Evolutionary conservation across 2,113 vertebrate genomes (phyloP), one percentile per base, ranked within the genome.

Genomic region (Takifugu bimaculatus): DNA sequence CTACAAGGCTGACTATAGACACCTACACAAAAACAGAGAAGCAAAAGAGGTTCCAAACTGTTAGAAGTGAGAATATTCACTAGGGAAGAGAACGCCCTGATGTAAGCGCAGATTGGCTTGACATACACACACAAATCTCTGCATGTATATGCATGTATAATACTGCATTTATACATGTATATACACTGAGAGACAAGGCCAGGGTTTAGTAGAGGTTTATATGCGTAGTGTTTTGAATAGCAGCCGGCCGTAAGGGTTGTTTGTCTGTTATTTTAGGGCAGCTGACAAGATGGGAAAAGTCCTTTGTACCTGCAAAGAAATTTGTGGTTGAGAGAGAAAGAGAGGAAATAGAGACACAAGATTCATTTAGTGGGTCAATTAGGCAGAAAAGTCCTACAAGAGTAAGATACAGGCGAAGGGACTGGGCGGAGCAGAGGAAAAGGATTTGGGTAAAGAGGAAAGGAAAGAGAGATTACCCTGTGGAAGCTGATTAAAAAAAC

Each of bases 1-100:
- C 96, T 97, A 98, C 90, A 94, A 99, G 95, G 95, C 95, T 98
- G 95, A 99, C 94, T 98, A 99, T 96, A 95, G 96, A 99, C 89
- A 99, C 96, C 96, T 98, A 98, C 91, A 98, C 94, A 92, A 93
- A 95, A 95, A 98, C 94, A 91, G 93, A 94, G 94, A 92, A 94
- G 89, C 91, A 93, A 94, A 90, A 94, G 92, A 96, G 92, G 94
- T 95, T 95, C 96, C 96, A 97, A 92, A 95, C 92, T 93, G 95
- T 99, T 99, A 99, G 97, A 94, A 77, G 88, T 83, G 86, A 90
- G 92, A 89, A 90, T 84, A 85, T 87, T 90, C 85, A 89, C 88
- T 89, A 85, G 68, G 85, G 83, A 86, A 88, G 78, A 86, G 83
- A 85, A 84, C 92, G 90, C 91, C 93, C 94, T 96, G 94, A 76